phyloP scores from a whole-genome alignment of 2,797 vertebrate species.

The Valencia hispanica region DNA sequence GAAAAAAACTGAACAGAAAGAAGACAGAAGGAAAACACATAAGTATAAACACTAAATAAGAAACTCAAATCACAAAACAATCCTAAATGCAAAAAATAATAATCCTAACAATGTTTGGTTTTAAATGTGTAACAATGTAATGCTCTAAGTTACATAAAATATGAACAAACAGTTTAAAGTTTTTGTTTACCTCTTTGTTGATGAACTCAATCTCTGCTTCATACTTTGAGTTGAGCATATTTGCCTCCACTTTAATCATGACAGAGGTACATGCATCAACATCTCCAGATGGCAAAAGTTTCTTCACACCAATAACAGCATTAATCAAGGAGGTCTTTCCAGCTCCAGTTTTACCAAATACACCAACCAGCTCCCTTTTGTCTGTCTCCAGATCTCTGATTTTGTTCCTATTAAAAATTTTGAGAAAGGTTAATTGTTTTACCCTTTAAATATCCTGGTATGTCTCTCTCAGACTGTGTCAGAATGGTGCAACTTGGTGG shows the following conservation, averaged over 20 bases:
- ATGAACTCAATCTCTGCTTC: constrained; percentile 64
- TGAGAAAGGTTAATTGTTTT: neutral
- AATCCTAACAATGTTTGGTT: too few species aligned
- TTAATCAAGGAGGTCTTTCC: constrained; percentile 81
- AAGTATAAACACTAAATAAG: too few species aligned
- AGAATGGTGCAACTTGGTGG: neutral
- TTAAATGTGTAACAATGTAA: neutral
- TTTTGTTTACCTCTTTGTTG: constrained; percentile 34
- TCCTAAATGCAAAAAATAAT: too few species aligned
- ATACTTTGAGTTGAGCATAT: constrained; percentile 10
- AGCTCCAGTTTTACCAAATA: constrained; percentile 75
- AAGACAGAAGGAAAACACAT: too few species aligned
- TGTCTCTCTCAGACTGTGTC: neutral
- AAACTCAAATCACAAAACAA: too few species aligned
- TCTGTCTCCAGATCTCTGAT: constrained; percentile 37
- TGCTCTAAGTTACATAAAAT: neutral
- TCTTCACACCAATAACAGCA: constrained; percentile 62
- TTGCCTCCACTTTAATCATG: constrained; percentile 68
- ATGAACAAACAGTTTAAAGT: neutral
- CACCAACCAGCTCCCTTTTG: constrained; percentile 68
- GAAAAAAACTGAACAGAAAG: too few species aligned
- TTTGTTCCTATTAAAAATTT: constrained; percentile 32
- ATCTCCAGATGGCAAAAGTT: constrained; percentile 69
- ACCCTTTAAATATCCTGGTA: neutral
- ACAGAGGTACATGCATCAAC: constrained; percentile 64